phyloP scores from a whole-genome alignment of 2,113 vertebrate species.

The Calonectris borealis region DNA sequence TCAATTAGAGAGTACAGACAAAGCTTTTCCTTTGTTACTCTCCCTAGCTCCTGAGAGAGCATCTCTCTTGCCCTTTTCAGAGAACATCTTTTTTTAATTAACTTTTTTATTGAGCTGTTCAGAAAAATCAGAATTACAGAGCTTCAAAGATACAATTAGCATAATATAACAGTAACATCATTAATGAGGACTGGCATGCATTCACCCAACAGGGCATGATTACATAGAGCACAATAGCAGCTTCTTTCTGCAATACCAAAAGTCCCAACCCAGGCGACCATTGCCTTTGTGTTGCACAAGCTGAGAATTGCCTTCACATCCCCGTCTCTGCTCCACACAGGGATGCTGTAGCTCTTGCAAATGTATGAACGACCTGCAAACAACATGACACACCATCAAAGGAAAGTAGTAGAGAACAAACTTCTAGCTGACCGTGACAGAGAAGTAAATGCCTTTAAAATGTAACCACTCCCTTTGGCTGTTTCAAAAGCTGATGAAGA shows the following conservation, averaged over 20 bases:
- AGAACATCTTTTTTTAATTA: constrained; percentile 46
- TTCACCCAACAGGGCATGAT: constrained; percentile 8
- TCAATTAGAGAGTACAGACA: not conserved
- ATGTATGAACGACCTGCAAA: not conserved
- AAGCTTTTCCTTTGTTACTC: constrained; percentile 11
- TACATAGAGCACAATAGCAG: not conserved
- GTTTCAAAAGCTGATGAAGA: not conserved
- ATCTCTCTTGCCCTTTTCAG: not conserved
- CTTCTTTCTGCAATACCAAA: not conserved
- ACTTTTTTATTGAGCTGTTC: constrained; percentile 20
- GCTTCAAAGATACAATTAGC: constrained; percentile 45
- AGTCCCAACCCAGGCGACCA: not conserved
- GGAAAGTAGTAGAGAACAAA: not conserved
- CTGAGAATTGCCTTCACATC: not conserved
- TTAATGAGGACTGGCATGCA: constrained; percentile 28
- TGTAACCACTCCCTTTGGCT: not conserved
- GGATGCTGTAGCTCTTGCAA: not conserved
- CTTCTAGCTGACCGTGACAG: not conserved
- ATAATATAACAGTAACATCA: constrained; percentile 17
- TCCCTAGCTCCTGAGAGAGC: not conserved
- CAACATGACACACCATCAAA: not conserved
- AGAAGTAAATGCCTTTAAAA: not conserved
- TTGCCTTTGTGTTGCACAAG: not conserved
- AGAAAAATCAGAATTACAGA: constrained; percentile 29
- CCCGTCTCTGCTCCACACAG: not conserved